phyloP scores from a whole-genome alignment of 2,888 invertebrate species.

The Orgyia antiqua region DNA sequence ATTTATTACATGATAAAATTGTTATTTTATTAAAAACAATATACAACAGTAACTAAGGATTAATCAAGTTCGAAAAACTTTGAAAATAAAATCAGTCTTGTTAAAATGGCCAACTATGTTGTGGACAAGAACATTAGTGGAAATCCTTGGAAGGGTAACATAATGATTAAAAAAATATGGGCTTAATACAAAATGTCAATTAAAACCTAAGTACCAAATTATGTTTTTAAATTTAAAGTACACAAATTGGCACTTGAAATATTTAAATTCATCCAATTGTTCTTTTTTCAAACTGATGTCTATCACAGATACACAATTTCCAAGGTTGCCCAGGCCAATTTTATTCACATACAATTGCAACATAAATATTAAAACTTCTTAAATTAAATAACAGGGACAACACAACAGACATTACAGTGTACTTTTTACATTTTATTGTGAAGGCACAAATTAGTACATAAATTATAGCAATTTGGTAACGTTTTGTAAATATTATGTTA shows the following conservation, averaged over 20 bases:
- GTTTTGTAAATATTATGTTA: constrained; percentile 36
- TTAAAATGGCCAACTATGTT: constrained; percentile 74
- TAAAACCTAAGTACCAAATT: constrained; percentile 48
- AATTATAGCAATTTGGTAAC: constrained; percentile 55
- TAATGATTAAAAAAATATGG: constrained; percentile 46
- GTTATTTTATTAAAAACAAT: constrained; percentile 71
- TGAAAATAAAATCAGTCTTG: constrained; percentile 78
- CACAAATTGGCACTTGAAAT: constrained; percentile 57
- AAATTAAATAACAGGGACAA: constrained; percentile 34
- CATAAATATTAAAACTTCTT: constrained; percentile 34
- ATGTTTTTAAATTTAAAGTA: constrained; percentile 38
- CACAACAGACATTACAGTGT: no score
- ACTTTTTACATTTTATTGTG: no score
- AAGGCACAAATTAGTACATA: constrained; percentile 47
- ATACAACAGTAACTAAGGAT: constrained; percentile 74
- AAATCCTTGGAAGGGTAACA: constrained; percentile 51
- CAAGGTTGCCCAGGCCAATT: constrained; percentile 37
- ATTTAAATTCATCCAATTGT: neutral
- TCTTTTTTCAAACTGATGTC: constrained; percentile 19
- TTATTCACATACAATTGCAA: constrained; percentile 28
- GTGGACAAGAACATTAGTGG: constrained; percentile 52
- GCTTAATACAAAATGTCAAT: constrained; percentile 44
- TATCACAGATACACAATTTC: constrained; percentile 61
- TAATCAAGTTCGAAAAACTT: constrained; percentile 63
- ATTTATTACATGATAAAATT: constrained; percentile 75